Evolutionary conservation across 2,888 invertebrate genomes (phyloP).

Genomic region (Schizaphis graminum): DNA sequence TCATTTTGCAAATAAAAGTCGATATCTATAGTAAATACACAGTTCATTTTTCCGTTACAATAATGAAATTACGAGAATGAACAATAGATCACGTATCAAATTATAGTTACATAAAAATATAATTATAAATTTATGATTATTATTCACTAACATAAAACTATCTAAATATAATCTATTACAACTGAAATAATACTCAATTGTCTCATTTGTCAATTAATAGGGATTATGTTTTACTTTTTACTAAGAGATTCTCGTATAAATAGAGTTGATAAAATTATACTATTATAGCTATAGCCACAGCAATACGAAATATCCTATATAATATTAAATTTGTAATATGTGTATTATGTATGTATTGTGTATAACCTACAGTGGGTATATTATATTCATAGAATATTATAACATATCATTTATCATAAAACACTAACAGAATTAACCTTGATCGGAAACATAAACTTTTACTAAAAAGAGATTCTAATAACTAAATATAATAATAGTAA

Average conservation of each 20-base stretch:
- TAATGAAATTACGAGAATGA: not conserved
- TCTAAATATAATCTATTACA: not conserved
- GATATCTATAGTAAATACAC: not conserved
- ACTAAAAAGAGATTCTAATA: not conserved
- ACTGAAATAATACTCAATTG: not conserved
- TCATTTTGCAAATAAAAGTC: not conserved
- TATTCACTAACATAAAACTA: not conserved
- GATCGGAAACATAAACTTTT: not conserved
- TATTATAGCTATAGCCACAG: not conserved
- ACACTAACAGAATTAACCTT: not conserved
- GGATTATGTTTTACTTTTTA: not conserved
- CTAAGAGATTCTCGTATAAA: not conserved
- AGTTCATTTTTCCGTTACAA: not conserved
- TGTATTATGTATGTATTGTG: not conserved
- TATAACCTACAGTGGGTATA: not conserved
- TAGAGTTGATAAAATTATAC: not conserved
- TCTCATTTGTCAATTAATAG: not conserved
- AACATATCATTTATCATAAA: not conserved
- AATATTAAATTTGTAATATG: not conserved
- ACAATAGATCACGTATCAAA: not conserved
- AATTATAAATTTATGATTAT: not conserved
- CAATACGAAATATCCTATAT: not conserved
- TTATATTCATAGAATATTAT: not conserved
- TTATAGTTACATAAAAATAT: not conserved
- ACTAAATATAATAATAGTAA: not conserved